Evolutionary conservation across 2,113 vertebrate species (phyloP).

Genomic region (Glaucomys volans): DNA sequence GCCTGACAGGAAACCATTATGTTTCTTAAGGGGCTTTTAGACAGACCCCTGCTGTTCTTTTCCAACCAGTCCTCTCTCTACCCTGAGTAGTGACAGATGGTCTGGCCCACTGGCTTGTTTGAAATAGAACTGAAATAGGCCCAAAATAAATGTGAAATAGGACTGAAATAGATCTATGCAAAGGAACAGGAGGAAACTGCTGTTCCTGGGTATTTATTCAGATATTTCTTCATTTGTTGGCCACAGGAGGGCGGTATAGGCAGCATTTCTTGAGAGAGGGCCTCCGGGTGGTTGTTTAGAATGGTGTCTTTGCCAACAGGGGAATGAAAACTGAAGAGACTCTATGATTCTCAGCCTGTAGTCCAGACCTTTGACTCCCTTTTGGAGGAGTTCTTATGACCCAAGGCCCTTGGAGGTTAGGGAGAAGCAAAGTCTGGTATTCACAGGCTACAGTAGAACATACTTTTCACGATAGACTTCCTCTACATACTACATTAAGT

Average conservation of each 20-base stretch:
- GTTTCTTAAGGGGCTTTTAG: conserved; percentile 55
- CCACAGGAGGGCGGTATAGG: conserved; percentile 48
- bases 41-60: conserved; percentile 51
- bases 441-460: neutral
- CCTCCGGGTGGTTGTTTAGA: neutral
- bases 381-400: conserved; percentile 35
- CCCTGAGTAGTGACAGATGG: conserved; percentile 42
- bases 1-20: conserved; percentile 16
- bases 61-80: conserved; percentile 41
- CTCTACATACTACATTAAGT: neutral
- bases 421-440: neutral
- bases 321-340: conserved; percentile 35
- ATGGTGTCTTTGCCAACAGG: neutral
- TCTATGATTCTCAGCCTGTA: conserved; percentile 16
- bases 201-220: conserved; percentile 47
- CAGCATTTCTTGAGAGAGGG: conserved; percentile 50
- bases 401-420: neutral
- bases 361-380: neutral
- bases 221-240: conserved; percentile 29
- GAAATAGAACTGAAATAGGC: conserved; percentile 70
- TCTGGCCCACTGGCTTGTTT: conserved; percentile 38
- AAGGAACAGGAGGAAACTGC: conserved; percentile 58
- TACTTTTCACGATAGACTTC: conserved; percentile 42
- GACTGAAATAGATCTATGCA: conserved; percentile 53
- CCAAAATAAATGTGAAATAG: conserved; percentile 62